Evolutionary conservation across 1,140 invertebrate species (phyloP), one percentile per base, ranked within the genome.

Genomic region (Neelides sp.): DNA sequence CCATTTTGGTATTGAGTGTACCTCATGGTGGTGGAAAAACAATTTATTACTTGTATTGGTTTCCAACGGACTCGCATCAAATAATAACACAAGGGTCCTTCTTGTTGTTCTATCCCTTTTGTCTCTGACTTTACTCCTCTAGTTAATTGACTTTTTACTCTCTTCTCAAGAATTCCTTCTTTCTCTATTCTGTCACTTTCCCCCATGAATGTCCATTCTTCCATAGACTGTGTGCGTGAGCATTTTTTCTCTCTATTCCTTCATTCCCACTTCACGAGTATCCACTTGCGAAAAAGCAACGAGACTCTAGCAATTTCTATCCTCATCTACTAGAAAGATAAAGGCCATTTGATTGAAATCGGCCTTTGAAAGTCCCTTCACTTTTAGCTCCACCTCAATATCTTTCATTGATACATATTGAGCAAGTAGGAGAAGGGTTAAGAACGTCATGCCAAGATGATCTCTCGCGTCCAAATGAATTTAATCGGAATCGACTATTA

Each of bases 111-210:
- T 53, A 20, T 40, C 23, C 26, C 12, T 15, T 12, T 17, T 30
- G 45, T 19, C 15, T 30, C 26, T 50, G 19, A 19, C 23, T 19
- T 10, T 34, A n/a, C 58, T 23, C 37, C 17, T 52, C 36, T 28
- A 13, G 57, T 15, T 49, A n/a, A 28, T 32, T 61, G 15, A 27
- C 34, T 48, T 13, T 15, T 32, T 8, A 15, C 12, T 32, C 22
- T 51, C 34, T 28, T 35, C 59, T 70, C 68, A 71, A 66, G 66
- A 66, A 71, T 64, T 61, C 59, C 61, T 52, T 63, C 65, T 67
- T 60, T 69, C 61, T 66, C 66, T 63, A 64, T 65, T 66, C 32
- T 54, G 57, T 65, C 59, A 58, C 64, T 44, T 56, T 57, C 58
- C 59, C n/a, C n/a, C n/a, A n/a, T n/a, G n/a, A n/a, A n/a, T n/a